phyloP scores from a whole-genome alignment of 2,113 vertebrate genomes.

The Reinhardtius hippoglossoides region DNA sequence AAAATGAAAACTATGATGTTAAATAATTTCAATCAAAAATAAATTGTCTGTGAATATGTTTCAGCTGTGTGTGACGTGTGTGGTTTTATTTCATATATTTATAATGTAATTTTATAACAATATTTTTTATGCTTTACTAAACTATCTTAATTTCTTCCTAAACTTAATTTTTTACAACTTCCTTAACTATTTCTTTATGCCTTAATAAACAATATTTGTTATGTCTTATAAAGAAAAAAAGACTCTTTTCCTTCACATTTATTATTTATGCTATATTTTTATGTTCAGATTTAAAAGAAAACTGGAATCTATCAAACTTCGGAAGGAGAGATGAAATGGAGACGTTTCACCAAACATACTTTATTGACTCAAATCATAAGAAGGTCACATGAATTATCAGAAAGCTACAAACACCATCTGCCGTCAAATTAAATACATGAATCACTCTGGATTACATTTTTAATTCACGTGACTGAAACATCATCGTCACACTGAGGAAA shows the following conservation, averaged over 20 bases:
- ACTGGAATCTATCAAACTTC: not conserved
- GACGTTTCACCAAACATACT: constrained; percentile 24
- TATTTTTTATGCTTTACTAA: too few relatives aligned
- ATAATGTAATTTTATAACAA: too few relatives aligned
- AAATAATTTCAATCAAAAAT: constrained; percentile 96
- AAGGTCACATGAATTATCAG: not conserved
- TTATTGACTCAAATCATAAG: constrained; percentile 44
- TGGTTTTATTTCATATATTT: not conserved
- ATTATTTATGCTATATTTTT: too few relatives aligned
- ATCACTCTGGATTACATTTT: not conserved
- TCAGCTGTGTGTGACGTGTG: constrained; percentile 76
- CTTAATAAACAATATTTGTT: too few relatives aligned
- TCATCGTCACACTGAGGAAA: not conserved
- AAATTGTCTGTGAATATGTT: constrained; percentile 98
- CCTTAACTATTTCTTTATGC: too few relatives aligned
- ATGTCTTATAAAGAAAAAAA: too few relatives aligned
- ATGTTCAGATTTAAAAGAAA: too few relatives aligned
- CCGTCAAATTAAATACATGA: constrained; percentile 25
- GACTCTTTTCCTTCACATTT: too few relatives aligned
- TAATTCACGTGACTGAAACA: not conserved
- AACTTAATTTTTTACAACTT: too few relatives aligned
- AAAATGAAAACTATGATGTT: constrained; percentile 91
- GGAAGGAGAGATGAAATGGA: not conserved
- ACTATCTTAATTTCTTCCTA: too few relatives aligned
- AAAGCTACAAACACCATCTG: not conserved